These are phyloP conservation scores for Oligia latruncula DNA, from an alignment of 2,888 invertebrate genomes.

Conservation along the genomic window DNA sequence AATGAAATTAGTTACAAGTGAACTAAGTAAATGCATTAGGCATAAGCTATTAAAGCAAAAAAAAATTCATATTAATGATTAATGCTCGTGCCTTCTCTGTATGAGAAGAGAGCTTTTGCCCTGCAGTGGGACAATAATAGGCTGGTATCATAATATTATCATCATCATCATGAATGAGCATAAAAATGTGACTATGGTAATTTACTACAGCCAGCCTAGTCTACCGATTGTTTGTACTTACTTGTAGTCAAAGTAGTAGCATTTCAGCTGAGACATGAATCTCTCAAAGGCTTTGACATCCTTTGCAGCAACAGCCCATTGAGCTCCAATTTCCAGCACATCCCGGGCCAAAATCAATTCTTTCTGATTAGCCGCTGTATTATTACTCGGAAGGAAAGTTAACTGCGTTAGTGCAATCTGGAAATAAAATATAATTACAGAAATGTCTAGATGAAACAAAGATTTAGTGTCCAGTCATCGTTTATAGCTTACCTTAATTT, in stretches of 20 bases:
- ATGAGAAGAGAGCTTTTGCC: too few relatives aligned
- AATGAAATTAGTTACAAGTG: not conserved
- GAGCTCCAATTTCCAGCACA: constrained; percentile 98
- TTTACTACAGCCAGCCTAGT: not conserved
- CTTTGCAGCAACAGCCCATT: constrained; percentile 97
- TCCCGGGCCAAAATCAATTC: constrained; percentile 96
- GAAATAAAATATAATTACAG: constrained; percentile 69
- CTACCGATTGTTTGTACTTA: constrained; percentile 78
- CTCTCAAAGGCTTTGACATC: constrained; percentile 99
- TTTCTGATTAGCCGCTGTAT: constrained; percentile 93
- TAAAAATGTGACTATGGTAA: not conserved
- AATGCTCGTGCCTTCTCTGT: too few relatives aligned
- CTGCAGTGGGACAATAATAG: too few relatives aligned
- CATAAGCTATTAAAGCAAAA: not conserved
- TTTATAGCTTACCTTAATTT: constrained; percentile 93
- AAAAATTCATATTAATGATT: too few relatives aligned
- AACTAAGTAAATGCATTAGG: not conserved
- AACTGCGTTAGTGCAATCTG: constrained; percentile 96
- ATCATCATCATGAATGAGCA: not conserved
- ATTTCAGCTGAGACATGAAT: constrained; percentile 99
- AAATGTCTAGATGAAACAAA: constrained; percentile 39
- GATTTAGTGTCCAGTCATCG: constrained; percentile 78
- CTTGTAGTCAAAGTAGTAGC: constrained; percentile 98
- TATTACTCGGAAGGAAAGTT: constrained; percentile 96
- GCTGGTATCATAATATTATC: too few relatives aligned